phyloP scores from a whole-genome alignment of 2,797 vertebrate species.

The Gorsachius magnificus region DNA sequence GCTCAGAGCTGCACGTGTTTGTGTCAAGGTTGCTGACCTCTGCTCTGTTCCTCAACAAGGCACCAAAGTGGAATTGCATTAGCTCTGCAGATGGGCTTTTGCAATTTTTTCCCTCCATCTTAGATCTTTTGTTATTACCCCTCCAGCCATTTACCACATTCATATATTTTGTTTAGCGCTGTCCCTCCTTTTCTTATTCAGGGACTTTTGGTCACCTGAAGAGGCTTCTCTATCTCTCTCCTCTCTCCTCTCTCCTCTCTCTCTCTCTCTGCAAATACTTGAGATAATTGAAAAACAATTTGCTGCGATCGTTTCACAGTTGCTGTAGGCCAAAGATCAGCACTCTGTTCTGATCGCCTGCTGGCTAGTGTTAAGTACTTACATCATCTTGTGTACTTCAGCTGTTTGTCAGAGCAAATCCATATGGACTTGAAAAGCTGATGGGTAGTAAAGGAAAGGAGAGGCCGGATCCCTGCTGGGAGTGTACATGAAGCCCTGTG shows the following conservation, averaged over 20 bases:
- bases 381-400: slow-evolving; percentile 1
- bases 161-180: not conserved
- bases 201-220: not conserved
- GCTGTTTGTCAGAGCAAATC: slow-evolving; percentile 31
- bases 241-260: no score
- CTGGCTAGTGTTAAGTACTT: not conserved
- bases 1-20: not conserved
- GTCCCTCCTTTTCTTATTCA: not conserved
- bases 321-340: not conserved
- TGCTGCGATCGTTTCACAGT: not conserved
- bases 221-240: not conserved
- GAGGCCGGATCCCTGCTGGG: not conserved
- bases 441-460: not conserved
- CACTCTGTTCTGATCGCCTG: not conserved
- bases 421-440: slow-evolving; percentile 19
- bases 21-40: not conserved
- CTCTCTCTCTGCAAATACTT: not conserved
- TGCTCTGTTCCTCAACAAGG: not conserved
- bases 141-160: not conserved
- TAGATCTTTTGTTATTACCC: not conserved
- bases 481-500: not conserved
- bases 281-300: not conserved
- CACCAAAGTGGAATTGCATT: not conserved
- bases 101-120: not conserved
- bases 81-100: not conserved